Base-by-base conservation (phyloP, 2,888 invertebrate species). In the Crematogaster levior region DNA sequence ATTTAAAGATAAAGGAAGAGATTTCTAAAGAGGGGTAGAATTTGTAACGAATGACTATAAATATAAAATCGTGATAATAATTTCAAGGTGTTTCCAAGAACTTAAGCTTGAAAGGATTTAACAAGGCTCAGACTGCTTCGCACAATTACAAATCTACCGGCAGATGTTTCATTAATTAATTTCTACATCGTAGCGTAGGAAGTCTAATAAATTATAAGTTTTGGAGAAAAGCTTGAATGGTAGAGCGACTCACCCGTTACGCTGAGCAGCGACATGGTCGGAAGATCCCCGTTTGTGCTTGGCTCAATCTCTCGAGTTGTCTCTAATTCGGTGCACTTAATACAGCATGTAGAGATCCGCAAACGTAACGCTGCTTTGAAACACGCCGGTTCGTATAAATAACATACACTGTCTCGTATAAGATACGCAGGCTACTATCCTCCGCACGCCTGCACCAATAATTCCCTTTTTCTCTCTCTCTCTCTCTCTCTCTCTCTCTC, bases 181-280 rank as follows among this genome's bases (percentile, higher is more conserved):
- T 53, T 1, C 40, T 40, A 15, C 30, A 60, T 53, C n/a, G 48
- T 18, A n/a, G 60, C 60, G 61, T 27, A 5, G 5, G 1, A 1
- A 30, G 43, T 51, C 5, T 18, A 40, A 66, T 60, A 66, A 73
- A 66, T 21, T 18, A 27, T 3, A 27, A 40, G 27, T 18, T 10
- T 27, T 37, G 0, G 21, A 53, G 58, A 7, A 27, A 53, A 37
- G 9, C 21, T n/a, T 15, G 9, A 10, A 43, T 1, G 66, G 34
- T 34, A 6, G 18, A 79, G 15, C 21, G 24, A 66, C 92, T 92
- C 61, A 93, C 92, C 92, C 87, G 91, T 93, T 81, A 93, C 93
- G 88, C 90, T 92, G 86, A 93, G 92, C 85, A 93, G 90, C 87
- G 93, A 92, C 93, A 93, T 93, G 86, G 83, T 92, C 86, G 88